These are phyloP conservation scores for Dasypogon diadema DNA, from an alignment of 2,888 invertebrate genomes.

Conservation along the genomic window DNA sequence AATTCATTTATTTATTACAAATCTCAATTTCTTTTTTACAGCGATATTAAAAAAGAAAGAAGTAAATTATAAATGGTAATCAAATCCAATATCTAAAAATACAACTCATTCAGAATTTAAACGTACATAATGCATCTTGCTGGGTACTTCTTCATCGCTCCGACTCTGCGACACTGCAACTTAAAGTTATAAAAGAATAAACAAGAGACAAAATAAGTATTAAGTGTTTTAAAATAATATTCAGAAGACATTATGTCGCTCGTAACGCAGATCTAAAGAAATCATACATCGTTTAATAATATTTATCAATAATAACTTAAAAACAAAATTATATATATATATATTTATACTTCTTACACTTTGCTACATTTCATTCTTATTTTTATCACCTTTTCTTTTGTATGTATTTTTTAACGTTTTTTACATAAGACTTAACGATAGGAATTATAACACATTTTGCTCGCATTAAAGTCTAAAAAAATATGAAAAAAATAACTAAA, in stretches of 20 bases:
- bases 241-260: conserved; percentile 40
- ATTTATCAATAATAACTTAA: conserved; percentile 44
- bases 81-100: conserved; percentile 45
- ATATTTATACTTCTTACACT: conserved; percentile 42
- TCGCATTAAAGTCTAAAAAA: conserved; percentile 30
- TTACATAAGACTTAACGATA: conserved; percentile 38
- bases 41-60: conserved; percentile 49
- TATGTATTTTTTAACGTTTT: conserved; percentile 43
- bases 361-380: conserved; percentile 43
- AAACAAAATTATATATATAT: conserved; percentile 29
- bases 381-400: conserved; percentile 45
- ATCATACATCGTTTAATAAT: conserved; percentile 18
- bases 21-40: conserved; percentile 56
- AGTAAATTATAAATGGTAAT: conserved; percentile 43
- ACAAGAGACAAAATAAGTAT: neutral
- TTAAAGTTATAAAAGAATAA: neutral
- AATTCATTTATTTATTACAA: conserved; percentile 58
- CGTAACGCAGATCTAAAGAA: conserved; percentile 17
- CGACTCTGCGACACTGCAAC: neutral
- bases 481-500: conserved; percentile 29
- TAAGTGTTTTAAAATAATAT: conserved; percentile 28
- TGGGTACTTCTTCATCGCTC: neutral
- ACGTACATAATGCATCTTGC: conserved; percentile 5
- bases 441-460: conserved; percentile 36
- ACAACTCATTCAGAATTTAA: conserved; percentile 32